phyloP scores from a whole-genome alignment of 1,140 invertebrate species.

The Drosophila sturtevanti region DNA sequence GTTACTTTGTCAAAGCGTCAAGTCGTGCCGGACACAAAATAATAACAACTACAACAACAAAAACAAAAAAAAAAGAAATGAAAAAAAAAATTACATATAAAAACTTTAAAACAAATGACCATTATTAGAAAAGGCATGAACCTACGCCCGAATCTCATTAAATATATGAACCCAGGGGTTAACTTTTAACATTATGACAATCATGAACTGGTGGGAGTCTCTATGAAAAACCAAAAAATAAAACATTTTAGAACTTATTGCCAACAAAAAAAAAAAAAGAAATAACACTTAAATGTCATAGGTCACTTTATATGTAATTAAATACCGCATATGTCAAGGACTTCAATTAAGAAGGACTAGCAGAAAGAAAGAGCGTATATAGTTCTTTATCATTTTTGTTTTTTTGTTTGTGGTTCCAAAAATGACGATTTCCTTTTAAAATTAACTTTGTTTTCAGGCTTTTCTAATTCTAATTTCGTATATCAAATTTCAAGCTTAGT shows the following conservation, averaged over 20 bases:
- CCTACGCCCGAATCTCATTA: slow-evolving; percentile 39
- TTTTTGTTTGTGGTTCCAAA: no score
- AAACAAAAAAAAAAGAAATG: neutral
- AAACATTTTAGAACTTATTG: neutral
- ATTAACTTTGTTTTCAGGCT: no score
- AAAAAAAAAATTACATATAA: no score
- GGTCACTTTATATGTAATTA: neutral
- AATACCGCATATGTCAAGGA: neutral
- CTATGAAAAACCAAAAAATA: neutral
- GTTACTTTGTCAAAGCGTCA: slow-evolving; percentile 59
- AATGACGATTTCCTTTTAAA: no score
- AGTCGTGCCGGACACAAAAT: slow-evolving; percentile 66
- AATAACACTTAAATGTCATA: neutral
- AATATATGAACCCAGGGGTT: neutral
- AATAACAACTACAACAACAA: no score
- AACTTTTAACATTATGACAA: neutral
- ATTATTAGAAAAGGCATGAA: slow-evolving; percentile 52
- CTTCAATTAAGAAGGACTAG: no score
- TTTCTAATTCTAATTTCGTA: no score
- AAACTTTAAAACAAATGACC: slow-evolving; percentile 53
- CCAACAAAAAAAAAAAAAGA: no score
- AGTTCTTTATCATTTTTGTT: no score
- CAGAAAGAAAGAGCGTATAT: no score
- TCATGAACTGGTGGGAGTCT: neutral
- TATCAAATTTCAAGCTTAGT: no score